Evolutionary conservation across 2,113 vertebrate genomes (phyloP), one percentile per base, ranked within the genome.

Genomic region (Myotis yumanensis): DNA sequence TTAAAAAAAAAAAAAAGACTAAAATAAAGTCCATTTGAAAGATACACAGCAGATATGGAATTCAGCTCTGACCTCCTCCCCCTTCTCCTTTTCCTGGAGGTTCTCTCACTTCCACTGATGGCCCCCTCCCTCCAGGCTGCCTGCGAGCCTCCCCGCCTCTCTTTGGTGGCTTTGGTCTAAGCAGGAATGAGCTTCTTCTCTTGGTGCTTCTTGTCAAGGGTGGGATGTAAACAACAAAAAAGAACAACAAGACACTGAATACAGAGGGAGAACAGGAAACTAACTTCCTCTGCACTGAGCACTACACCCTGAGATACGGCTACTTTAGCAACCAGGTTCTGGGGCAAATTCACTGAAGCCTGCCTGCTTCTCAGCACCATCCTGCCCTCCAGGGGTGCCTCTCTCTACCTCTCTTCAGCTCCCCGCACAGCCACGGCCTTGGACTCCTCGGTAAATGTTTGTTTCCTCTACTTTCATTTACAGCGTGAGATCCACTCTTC

Each of bases 61-160:
- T 14, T 43, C 20, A 51, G 20, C 66, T 79, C 35, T 59, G 14
- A 17, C 4, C 8, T 11, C 3, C 35, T 35, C 25, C 15, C 9
- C 11, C 46, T 77, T 71, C 18, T 64, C 15, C 16, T 32, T 57
- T 14, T 6, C 11, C 23, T 35, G 14, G 23, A 11, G 5, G 48
- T 75, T 48, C 20, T 20, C 22, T 43, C 25, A 20, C 4, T 20
- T 76, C 2, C 37, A 5, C 7, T 3, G 28, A 14, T 40, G 16
- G 2, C 10, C 4, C 2, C 5, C 6, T 64, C 2, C 5, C 6
- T 64, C 12, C 57, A 75, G 35, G 20, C 43, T 51, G 54, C 5
- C 11, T 17, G 12, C 0, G 4, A 62, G 17, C 6, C 5, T 1
- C 7, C 7, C 20, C n/a, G 28, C 23, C 7, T 72, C 8, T 51